Evolutionary conservation across 2,888 invertebrate genomes (phyloP).

Genomic region (Pachliopta kotzebuea): DNA sequence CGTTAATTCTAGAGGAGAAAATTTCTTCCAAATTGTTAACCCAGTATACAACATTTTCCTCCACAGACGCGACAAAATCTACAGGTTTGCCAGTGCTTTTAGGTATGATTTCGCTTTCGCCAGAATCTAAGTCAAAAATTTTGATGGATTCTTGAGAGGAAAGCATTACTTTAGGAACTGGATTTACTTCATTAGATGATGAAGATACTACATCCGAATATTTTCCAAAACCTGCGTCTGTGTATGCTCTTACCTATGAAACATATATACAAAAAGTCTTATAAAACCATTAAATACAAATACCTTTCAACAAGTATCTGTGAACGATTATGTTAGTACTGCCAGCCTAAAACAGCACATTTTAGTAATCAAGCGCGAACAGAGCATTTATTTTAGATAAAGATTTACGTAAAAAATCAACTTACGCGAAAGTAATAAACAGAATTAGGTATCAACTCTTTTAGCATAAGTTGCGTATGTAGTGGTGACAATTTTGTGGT

Average conservation of each 20-base stretch:
- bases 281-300: background rate
- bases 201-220: constrained; percentile 82
- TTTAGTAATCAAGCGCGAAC: background rate
- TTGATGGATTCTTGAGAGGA: constrained; percentile 87
- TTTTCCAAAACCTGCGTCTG: constrained; percentile 87
- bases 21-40: constrained; percentile 88
- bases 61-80: constrained; percentile 84
- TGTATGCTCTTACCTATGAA: constrained; percentile 88
- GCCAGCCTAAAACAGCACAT: no score
- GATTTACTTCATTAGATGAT: constrained; percentile 85
- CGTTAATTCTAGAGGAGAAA: constrained; percentile 81
- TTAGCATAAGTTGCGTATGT: constrained; percentile 80
- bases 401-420: constrained; percentile 6
- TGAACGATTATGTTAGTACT: background rate
- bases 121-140: constrained; percentile 88
- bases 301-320: background rate
- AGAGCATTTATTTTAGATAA: background rate
- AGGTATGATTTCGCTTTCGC: constrained; percentile 80
- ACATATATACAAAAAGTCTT: constrained; percentile 2
- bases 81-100: constrained; percentile 85
- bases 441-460: constrained; percentile 79
- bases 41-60: constrained; percentile 90
- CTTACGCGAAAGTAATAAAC: constrained; percentile 85
- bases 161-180: constrained; percentile 89
- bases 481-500: constrained; percentile 70